A percentile compares a stretch with the other conserved stretches of the same genome.
These are phyloP conservation scores for Archips crataeganus DNA, from an alignment of 2,888 invertebrate genomes.

Conservation along the genomic window DNA sequence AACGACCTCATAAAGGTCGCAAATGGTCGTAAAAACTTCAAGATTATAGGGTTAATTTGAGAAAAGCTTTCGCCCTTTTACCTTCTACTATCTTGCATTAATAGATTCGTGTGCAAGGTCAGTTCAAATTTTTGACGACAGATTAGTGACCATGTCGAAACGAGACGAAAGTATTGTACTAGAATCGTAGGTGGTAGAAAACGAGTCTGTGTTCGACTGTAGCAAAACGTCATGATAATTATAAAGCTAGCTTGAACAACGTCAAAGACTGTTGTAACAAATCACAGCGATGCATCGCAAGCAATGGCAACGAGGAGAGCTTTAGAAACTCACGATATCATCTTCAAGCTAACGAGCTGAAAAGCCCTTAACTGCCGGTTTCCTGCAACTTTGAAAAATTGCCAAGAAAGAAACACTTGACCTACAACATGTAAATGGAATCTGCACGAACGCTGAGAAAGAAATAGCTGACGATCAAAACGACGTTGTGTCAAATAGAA, in stretches of 20 bases:
- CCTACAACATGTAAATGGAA: neutral
- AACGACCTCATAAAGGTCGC: neutral
- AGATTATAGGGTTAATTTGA: neutral
- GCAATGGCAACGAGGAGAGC: neutral
- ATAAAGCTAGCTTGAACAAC: slow-evolving; percentile 1
- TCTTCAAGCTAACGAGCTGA: neutral
- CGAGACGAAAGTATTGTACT: neutral
- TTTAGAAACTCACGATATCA: slow-evolving; percentile 8
- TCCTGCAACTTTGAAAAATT: neutral
- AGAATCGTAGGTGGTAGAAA: neutral
- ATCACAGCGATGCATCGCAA: neutral
- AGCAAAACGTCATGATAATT: neutral
- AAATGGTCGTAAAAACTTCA: neutral
- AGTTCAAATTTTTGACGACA: neutral
- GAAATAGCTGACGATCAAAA: neutral
- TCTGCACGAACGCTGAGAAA: neutral
- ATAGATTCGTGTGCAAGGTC: neutral
- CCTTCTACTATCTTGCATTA: neutral
- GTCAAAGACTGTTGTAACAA: slow-evolving; percentile 1
- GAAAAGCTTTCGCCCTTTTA: neutral
- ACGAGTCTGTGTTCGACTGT: neutral
- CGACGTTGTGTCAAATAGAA: neutral
- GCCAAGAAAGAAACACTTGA: neutral
- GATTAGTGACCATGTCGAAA: neutral
- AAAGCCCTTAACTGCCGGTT: neutral